These are phyloP conservation scores for Standfussiana lucernea DNA, from an alignment of 2,888 invertebrate genomes.

Conservation along the genomic window DNA sequence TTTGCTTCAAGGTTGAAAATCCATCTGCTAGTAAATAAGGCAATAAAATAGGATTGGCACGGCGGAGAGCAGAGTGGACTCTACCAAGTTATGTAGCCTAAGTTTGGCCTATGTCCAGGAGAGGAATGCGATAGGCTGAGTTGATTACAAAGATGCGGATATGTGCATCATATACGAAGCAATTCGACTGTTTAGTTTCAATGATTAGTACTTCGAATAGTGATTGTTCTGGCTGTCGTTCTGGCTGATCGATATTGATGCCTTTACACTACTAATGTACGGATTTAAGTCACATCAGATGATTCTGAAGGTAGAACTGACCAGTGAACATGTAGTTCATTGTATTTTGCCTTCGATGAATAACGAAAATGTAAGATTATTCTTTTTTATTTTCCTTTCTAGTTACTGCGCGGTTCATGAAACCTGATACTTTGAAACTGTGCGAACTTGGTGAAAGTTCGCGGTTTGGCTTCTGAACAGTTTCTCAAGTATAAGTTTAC, in stretches of 20 bases:
- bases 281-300: not conserved
- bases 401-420: not conserved
- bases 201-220: not conserved
- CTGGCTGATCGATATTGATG: not conserved
- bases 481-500: not conserved
- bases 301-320: not conserved
- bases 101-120: not conserved
- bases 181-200: constrained; percentile 14
- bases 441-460: not conserved
- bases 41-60: not conserved
- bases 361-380: not conserved
- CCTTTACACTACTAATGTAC: too few relatives aligned
- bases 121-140: not conserved
- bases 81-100: not conserved
- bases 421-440: constrained; percentile 4
- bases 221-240: not conserved
- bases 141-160: not conserved
- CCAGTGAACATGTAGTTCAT: not conserved
- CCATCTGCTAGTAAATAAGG: not conserved
- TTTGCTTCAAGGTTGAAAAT: not conserved
- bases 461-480: not conserved
- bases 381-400: not conserved
- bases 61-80: not conserved
- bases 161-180: not conserved
- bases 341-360: not conserved